phyloP scores from a whole-genome alignment of 1,140 invertebrate species.

The Plectus sambesii region DNA sequence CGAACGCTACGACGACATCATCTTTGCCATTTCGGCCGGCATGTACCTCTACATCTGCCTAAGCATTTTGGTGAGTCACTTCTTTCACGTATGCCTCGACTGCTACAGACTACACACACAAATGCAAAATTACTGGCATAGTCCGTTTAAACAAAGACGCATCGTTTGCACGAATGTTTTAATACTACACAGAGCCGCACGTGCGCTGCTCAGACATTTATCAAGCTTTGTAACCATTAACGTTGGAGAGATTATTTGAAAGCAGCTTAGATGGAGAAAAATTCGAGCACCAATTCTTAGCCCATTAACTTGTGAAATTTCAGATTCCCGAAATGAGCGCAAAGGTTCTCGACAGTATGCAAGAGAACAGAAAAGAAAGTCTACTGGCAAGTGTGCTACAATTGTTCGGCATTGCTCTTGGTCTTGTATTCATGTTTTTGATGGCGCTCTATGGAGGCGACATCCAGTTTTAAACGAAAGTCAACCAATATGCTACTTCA shows the following conservation, averaged over 20 bases:
- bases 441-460: conserved; percentile 25
- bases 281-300: too few species aligned
- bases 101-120: too few species aligned
- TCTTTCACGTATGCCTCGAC: too few species aligned
- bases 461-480: too few species aligned
- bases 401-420: conserved; percentile 25
- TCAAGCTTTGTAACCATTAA: conserved; percentile 1
- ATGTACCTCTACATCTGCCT: conserved; percentile 42
- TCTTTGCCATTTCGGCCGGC: conserved; percentile 39
- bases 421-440: conserved; percentile 27
- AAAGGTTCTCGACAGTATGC: conserved; percentile 30
- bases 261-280: too few species aligned
- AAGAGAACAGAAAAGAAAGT: conserved; percentile 20
- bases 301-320: conserved; percentile 11
- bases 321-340: conserved; percentile 42
- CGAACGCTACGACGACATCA: conserved; percentile 31
- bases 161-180: too few species aligned
- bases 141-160: too few species aligned
- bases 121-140: too few species aligned
- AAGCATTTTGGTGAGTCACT: conserved; percentile 35
- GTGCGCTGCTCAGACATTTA: too few species aligned
- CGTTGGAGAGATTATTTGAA: neutral
- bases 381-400: conserved; percentile 27
- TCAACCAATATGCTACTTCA: too few species aligned
- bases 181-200: too few species aligned